These are phyloP conservation scores for Paramuricea clavata DNA, from an alignment of 92 coral and sea anemone species.

Conservation along the genomic window DNA sequence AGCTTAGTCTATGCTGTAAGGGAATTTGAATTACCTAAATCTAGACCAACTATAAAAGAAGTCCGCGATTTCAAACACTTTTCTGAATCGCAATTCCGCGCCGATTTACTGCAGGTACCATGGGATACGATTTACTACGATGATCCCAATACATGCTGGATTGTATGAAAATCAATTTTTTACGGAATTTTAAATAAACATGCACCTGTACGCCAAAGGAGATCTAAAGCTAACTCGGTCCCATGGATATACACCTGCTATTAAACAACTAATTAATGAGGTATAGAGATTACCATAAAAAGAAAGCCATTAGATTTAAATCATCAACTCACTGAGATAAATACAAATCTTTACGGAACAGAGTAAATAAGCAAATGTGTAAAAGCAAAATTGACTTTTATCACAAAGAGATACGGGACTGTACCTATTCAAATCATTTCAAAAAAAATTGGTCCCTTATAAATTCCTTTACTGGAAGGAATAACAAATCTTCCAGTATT, in stretches of 20 bases:
- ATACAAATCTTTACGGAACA: conserved; percentile 46
- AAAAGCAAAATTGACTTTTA: conserved; percentile 38
- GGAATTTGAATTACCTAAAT: conserved; percentile 32
- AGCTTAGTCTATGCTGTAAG: conserved; percentile 34
- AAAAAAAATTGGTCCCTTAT: not conserved
- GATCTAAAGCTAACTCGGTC: conserved; percentile 21
- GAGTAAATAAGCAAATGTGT: conserved; percentile 44
- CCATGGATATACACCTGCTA: conserved; percentile 49
- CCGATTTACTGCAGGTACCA: conserved; percentile 32
- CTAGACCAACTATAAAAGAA: conserved; percentile 28
- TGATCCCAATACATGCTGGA: conserved; percentile 57
- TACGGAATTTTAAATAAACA: conserved; percentile 36
- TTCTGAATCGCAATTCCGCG: conserved; percentile 22
- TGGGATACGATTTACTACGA: conserved; percentile 36
- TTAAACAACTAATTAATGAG: conserved; percentile 32
- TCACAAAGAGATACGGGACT: conserved; percentile 43
- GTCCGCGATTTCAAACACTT: conserved; percentile 45
- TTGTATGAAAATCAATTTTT: conserved; percentile 44
- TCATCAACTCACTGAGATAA: conserved; percentile 33
- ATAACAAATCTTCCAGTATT: not conserved
- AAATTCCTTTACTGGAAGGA: not conserved
- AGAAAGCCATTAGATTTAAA: conserved; percentile 18
- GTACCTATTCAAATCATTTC: not conserved
- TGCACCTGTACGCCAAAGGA: conserved; percentile 50
- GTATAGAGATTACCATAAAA: conserved; percentile 36